Conservation (phyloP, 1,140 invertebrate species). For the Drosophila sturtevanti region DNA sequence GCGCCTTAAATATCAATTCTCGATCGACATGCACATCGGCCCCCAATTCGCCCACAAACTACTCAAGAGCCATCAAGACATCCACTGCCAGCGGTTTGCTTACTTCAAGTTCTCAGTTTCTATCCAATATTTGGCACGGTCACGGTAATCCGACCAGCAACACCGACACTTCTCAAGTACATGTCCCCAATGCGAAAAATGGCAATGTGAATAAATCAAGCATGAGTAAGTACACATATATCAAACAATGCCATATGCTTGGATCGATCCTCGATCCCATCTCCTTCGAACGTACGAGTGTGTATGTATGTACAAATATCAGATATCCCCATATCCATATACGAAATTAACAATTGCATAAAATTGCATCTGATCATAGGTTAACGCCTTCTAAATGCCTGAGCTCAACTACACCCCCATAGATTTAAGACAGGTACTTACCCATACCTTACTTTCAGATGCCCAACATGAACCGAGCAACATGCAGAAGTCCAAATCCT, state of each 20-base stretch:
- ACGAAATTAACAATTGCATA: constrained; percentile 2
- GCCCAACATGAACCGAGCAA: constrained; percentile 64
- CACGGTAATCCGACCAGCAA: constrained; percentile 17
- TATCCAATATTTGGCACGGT: constrained; percentile 86
- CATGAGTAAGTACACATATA: constrained; percentile 46
- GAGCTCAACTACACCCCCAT: background rate
- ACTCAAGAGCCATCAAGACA: constrained; percentile 15
- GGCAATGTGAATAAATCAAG: constrained; percentile 24
- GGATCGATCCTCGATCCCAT: constrained; percentile 61
- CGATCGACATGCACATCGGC: constrained; percentile 29
- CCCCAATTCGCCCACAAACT: constrained; percentile 61
- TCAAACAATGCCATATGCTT: constrained; percentile 3
- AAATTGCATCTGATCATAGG: constrained; percentile 1
- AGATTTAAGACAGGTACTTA: background rate
- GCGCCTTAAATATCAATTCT: background rate
- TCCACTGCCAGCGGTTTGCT: constrained; percentile 59
- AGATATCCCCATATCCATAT: constrained; percentile 3
- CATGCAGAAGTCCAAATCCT: constrained; percentile 95
- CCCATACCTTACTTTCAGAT: constrained; percentile 36
- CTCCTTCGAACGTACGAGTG: constrained; percentile 10
- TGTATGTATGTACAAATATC: constrained; percentile 6
- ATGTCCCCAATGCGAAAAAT: constrained; percentile 15
- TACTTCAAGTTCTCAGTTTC: constrained; percentile 85
- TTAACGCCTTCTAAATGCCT: background rate
- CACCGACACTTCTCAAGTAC: constrained; percentile 14